Evolutionary conservation across 2,888 invertebrate species (phyloP), one percentile per base, ranked within the genome.

Genomic region (Oxycera nigricornis): DNA sequence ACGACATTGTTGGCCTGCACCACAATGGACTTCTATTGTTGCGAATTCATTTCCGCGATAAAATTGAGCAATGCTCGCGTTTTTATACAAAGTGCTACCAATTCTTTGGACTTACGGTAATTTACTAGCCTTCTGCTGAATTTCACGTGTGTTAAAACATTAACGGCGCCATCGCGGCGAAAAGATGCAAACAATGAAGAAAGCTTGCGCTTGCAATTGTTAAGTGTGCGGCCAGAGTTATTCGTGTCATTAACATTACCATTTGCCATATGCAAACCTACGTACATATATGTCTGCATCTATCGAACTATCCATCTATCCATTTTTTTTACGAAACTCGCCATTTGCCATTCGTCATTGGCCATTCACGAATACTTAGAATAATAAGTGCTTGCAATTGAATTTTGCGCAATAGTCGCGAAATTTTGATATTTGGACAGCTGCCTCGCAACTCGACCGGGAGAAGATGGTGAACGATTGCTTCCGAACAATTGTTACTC

Each of bases 211-310:
- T 46, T 7, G 17, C 46, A 11, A 46, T 46, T 46, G 6, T 46
- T 46, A n/a, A 14, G 46, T 17, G 46, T n/a, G 46, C 61, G n/a
- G 3, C 28, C 61, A 61, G 17, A 26, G 61, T 61, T 61, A 61
- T 17, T 31, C 31, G 61, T 61, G 61, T 61, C 61, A 61, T 61
- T 61, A 61, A 61, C 61, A 61, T 61, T 61, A 31, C 61, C n/a
- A 17, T 17, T 61, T 31, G 20, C 61, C 61, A 61, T 31, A 28
- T 14, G n/a, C n/a, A n/a, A n/a, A n/a, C n/a, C n/a, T n/a, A n/a
- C n/a, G n/a, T n/a, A n/a, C n/a, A n/a, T n/a, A n/a, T n/a, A n/a
- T n/a, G n/a, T n/a, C n/a, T n/a, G n/a, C n/a, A n/a, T n/a, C n/a
- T n/a, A n/a, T n/a, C n/a, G n/a, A n/a, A n/a, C n/a, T n/a, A n/a